These are phyloP conservation scores for Platalea minor DNA, from an alignment of 2,797 vertebrate species.

Conservation along the genomic window DNA sequence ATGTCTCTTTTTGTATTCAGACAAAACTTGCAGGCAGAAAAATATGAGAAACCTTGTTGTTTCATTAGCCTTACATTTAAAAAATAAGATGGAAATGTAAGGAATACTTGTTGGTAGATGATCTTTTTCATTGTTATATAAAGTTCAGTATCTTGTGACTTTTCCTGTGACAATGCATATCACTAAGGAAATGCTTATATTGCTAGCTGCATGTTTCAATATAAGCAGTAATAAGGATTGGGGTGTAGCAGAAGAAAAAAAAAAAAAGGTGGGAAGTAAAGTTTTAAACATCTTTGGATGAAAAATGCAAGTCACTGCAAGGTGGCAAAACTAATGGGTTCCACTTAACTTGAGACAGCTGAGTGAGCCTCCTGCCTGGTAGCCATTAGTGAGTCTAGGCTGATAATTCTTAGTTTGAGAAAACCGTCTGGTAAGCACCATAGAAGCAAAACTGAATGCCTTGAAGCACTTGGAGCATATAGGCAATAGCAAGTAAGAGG, in stretches of 20 bases:
- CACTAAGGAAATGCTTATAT: not conserved
- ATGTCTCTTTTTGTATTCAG: not conserved
- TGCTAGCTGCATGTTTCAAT: not conserved
- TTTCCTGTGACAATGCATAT: not conserved
- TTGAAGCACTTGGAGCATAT: not conserved
- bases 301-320: not conserved
- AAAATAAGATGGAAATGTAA: not conserved
- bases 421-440: not conserved
- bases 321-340: not conserved
- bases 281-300: not conserved
- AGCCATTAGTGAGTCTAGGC: not conserved
- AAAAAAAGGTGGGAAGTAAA: not conserved
- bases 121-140: not conserved
- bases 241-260: not conserved
- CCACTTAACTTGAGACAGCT: not conserved
- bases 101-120: not conserved
- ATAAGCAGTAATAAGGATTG: not conserved
- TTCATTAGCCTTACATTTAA: not conserved
- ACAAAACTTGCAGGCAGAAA: not conserved
- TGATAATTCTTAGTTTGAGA: conserved; percentile 5
- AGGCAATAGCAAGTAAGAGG: not conserved
- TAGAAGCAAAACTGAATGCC: not conserved
- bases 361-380: not conserved
- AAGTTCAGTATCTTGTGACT: not conserved
- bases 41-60: not conserved